These are phyloP conservation scores for Carlito syrichta DNA, from an alignment of 2,113 vertebrate species.

Conservation along the genomic window DNA sequence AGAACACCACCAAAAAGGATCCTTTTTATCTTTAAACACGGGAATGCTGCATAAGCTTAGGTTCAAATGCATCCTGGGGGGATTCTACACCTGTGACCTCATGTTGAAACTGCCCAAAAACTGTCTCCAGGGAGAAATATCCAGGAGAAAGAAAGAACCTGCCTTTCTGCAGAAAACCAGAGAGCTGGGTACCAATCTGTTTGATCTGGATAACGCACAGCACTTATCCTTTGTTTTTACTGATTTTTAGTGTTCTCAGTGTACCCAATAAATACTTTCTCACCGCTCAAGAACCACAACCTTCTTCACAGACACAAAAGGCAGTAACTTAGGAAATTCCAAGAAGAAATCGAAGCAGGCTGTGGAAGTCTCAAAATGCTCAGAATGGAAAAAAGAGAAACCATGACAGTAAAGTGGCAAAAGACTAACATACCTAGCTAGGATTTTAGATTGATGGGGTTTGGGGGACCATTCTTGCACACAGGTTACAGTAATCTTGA, in stretches of 20 bases:
- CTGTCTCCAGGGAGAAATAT: constrained; percentile 48
- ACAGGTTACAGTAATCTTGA: too few species aligned
- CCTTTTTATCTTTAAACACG: not conserved
- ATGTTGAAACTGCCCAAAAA: constrained; percentile 64
- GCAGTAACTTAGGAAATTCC: not conserved
- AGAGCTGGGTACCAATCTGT: constrained; percentile 37
- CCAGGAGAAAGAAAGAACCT: not conserved
- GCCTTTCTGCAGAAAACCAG: constrained; percentile 24
- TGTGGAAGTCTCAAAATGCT: not conserved
- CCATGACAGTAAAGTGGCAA: too few species aligned
- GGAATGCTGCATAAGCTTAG: constrained; percentile 77
- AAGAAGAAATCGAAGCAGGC: not conserved
- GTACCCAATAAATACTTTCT: not conserved
- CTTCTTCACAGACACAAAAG: not conserved
- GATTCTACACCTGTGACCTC: constrained; percentile 56
- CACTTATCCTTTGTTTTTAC: not conserved
- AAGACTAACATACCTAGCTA: too few species aligned
- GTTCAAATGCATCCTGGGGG: constrained; percentile 69
- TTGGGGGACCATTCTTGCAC: too few species aligned
- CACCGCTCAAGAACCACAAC: not conserved
- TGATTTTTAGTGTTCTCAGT: not conserved
- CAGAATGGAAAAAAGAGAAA: not conserved
- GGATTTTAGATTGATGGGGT: too few species aligned
- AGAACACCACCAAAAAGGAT: not conserved
- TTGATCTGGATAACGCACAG: not conserved